These are phyloP conservation scores for Zaprionus africanus DNA, from an alignment of 1,140 invertebrate genomes.

Conservation along the genomic window DNA sequence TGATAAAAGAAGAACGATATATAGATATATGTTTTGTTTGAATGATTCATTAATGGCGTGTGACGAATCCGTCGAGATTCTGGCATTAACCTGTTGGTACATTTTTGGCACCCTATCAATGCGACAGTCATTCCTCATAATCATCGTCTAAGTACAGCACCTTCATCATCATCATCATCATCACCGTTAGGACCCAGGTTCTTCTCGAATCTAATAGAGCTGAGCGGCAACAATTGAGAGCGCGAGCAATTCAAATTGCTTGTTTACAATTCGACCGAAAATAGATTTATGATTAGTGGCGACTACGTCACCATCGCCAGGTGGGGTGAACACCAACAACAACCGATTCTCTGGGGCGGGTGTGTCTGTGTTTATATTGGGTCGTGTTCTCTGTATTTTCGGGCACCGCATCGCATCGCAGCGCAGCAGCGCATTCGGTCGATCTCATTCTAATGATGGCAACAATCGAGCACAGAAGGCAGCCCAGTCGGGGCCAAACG, in stretches of 20 bases:
- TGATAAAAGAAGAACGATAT: slow-evolving; percentile 56
- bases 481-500: slow-evolving; percentile 41
- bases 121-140: slow-evolving; percentile 56
- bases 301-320: slow-evolving; percentile 80
- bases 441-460: slow-evolving; percentile 70
- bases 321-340: slow-evolving; percentile 46
- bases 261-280: slow-evolving; percentile 71
- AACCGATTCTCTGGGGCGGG: slow-evolving; percentile 21
- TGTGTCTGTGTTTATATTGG: slow-evolving; percentile 52
- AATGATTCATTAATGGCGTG: slow-evolving; percentile 67
- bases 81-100: slow-evolving; percentile 61
- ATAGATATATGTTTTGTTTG: slow-evolving; percentile 7
- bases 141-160: slow-evolving; percentile 38
- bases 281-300: slow-evolving; percentile 77
- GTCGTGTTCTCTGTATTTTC: slow-evolving; percentile 46
- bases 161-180: slow-evolving; percentile 35
- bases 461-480: slow-evolving; percentile 68
- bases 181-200: not conserved
- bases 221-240: slow-evolving; percentile 65
- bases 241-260: slow-evolving; percentile 57
- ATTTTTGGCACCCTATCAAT: slow-evolving; percentile 59
- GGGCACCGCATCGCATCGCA: slow-evolving; percentile 47
- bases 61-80: slow-evolving; percentile 64
- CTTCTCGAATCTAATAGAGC: slow-evolving; percentile 16
- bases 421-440: slow-evolving; percentile 51